phyloP scores from a whole-genome alignment of 1,140 invertebrate genomes.

The Acromyrmex heyeri region DNA sequence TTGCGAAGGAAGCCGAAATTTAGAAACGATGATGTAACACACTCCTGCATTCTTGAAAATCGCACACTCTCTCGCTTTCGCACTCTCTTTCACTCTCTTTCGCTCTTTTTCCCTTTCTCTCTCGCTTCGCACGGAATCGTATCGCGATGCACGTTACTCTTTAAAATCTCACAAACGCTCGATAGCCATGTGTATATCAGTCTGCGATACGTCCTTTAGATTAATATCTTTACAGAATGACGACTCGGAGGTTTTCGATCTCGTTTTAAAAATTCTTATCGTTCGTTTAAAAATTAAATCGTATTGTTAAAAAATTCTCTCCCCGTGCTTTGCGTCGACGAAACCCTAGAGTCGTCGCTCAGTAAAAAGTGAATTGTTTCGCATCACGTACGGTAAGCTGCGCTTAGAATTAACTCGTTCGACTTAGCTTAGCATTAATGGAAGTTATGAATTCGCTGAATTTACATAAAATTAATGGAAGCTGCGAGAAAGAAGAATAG shows the following conservation, averaged over 20 bases:
- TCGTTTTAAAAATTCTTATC: slow-evolving; percentile 63
- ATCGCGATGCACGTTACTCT: slow-evolving; percentile 66
- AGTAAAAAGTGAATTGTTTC: slow-evolving; percentile 33
- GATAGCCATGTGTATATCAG: slow-evolving; percentile 75
- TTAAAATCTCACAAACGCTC: slow-evolving; percentile 62
- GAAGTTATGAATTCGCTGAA: slow-evolving; percentile 74
- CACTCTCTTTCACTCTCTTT: neutral
- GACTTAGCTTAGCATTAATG: slow-evolving; percentile 72
- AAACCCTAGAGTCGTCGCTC: slow-evolving; percentile 17
- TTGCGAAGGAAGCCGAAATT: slow-evolving; percentile 56
- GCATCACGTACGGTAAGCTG: slow-evolving; percentile 61
- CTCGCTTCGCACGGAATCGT: slow-evolving; percentile 61
- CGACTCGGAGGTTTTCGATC: slow-evolving; percentile 60
- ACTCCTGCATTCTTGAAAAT: slow-evolving; percentile 35
- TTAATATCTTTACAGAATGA: slow-evolving; percentile 52
- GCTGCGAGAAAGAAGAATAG: slow-evolving; percentile 44
- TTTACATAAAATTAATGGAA: slow-evolving; percentile 64
- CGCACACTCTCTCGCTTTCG: neutral
- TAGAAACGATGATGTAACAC: slow-evolving; percentile 27
- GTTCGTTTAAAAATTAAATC: slow-evolving; percentile 57
- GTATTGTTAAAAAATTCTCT: slow-evolving; percentile 19
- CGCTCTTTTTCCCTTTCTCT: neutral
- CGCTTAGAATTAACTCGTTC: slow-evolving; percentile 60
- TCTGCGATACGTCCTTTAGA: slow-evolving; percentile 75
- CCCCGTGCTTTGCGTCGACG: neutral